Evolutionary conservation across 2,888 invertebrate species (phyloP).

Genomic region (Argyresthia albistria): DNA sequence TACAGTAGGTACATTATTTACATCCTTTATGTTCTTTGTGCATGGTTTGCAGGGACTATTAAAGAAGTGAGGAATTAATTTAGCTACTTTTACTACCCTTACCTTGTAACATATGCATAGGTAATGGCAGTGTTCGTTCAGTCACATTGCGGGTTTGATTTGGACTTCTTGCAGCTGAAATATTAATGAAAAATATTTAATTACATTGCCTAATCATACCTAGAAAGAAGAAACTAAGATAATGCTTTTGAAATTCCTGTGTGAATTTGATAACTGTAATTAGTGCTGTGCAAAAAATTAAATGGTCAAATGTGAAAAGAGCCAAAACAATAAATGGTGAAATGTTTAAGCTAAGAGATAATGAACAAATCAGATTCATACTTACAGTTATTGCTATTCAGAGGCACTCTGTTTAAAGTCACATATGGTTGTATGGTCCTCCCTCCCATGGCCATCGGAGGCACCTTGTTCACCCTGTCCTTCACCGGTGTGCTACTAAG

Average conservation of each 20-base stretch:
- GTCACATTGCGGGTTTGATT: conserved; percentile 30
- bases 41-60: no score
- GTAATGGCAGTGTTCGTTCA: conserved; percentile 30
- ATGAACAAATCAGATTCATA: background rate
- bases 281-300: no score
- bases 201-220: no score
- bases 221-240: no score
- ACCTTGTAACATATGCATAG: conserved; percentile 59
- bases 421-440: conserved; percentile 57
- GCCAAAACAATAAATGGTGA: no score
- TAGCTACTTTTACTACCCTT: conserved; percentile 5
- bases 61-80: no score
- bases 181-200: conserved; percentile 11
- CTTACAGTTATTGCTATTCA: conserved; percentile 39
- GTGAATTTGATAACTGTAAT: no score
- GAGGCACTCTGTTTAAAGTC: conserved; percentile 38
- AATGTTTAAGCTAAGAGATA: no score
- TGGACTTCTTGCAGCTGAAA: conserved; percentile 23
- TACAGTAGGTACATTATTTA: no score
- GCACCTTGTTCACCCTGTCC: conserved; percentile 44
- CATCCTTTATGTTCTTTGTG: no score
- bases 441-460: conserved; percentile 49
- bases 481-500: conserved; percentile 34
- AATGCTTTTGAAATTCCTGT: no score
- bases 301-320: no score